Base-by-base conservation (phyloP, 1,140 invertebrate species). In the Pseudomyrmex dendroicus region DNA sequence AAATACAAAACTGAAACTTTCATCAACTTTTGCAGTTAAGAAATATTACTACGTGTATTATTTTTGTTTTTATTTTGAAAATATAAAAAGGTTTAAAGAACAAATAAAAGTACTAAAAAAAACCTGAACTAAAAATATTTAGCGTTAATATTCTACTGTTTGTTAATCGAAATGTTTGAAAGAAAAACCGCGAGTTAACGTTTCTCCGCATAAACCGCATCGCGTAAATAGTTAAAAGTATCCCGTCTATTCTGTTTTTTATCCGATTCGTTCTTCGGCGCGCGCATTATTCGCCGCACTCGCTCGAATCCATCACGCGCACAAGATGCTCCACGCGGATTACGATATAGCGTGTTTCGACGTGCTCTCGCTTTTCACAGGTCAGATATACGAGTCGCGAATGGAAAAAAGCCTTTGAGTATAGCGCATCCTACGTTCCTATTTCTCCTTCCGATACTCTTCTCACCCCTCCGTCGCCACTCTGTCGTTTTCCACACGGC, bases 321-420 rank as follows among this genome's bases (percentile, higher is more conserved):
- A 2, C 2, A 46, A 64, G 22, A 54, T 8, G n/a, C 10, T 13
- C 35, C 13, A 35, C 7, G 48, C 20, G 12, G 13, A 76, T 63
- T 63, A 35, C 20, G 57, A 73, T 62, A 62, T 7, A 17, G 62
- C 9, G 44, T 46, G 7, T 68, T 64, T 54, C 44, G 54, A 25
- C 46, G 15, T 56, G 74, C 64, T n/a, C 17, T 35, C 57, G 54
- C 35, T 52, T 63, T 68, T 80, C 48, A 17, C 44, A 50, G 54
- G n/a, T 35, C 67, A 62, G 77, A 25, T 48, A 25, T 48, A 57
- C 17, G 59, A 13, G 15, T 73, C 57, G 61, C 56, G 46, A 59
- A 62, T 64, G 50, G 61, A 82, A 73, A 73, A 63, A 35, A 35
- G 22, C 70, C 59, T 74, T 73, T 46, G 57, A 74, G 68, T 35